These are phyloP conservation scores for Allacma fusca DNA, from an alignment of 2,888 invertebrate genomes.

Conservation along the genomic window DNA sequence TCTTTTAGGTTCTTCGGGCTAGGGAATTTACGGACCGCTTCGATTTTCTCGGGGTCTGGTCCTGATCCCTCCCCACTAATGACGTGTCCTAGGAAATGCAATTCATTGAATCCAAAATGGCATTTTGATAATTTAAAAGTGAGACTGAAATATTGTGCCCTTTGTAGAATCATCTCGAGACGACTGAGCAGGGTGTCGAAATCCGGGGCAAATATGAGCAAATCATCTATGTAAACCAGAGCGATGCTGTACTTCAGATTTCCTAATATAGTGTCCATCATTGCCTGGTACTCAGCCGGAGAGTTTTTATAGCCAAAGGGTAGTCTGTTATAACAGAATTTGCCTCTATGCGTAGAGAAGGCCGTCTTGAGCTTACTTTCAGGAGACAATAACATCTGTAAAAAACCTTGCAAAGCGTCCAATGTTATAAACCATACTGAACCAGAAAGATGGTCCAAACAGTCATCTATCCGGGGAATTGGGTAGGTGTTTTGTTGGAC, in stretches of 20 bases:
- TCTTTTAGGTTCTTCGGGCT: conserved; percentile 36
- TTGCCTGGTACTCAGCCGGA: no score
- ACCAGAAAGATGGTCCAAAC: conserved; percentile 16
- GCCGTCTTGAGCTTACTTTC: conserved; percentile 27
- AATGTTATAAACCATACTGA: conserved; percentile 35
- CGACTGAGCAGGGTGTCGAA: no score
- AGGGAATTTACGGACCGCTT: conserved; percentile 33
- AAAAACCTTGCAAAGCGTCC: conserved; percentile 38
- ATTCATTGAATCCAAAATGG: no score
- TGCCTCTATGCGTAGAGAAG: conserved; percentile 17
- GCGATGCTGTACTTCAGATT: no score
- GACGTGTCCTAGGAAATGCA: background rate
- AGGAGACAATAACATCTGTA: conserved; percentile 4
- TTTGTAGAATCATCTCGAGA: no score
- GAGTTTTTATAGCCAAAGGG: conserved; percentile 18
- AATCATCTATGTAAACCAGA: no score
- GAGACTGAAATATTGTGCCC: no score
- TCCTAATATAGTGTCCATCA: no score
- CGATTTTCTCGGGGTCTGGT: conserved; percentile 32
- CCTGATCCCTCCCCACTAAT: background rate
- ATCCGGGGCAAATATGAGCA: no score
- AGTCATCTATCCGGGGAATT: conserved; percentile 45
- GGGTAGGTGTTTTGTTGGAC: conserved; percentile 38
- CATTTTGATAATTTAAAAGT: no score
- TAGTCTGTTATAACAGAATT: background rate